A percentile compares a stretch with the other conserved stretches of the same genome.
Evolutionary conservation across 2,888 invertebrate genomes (phyloP).

Genomic region (Sympetrum striolatum): DNA sequence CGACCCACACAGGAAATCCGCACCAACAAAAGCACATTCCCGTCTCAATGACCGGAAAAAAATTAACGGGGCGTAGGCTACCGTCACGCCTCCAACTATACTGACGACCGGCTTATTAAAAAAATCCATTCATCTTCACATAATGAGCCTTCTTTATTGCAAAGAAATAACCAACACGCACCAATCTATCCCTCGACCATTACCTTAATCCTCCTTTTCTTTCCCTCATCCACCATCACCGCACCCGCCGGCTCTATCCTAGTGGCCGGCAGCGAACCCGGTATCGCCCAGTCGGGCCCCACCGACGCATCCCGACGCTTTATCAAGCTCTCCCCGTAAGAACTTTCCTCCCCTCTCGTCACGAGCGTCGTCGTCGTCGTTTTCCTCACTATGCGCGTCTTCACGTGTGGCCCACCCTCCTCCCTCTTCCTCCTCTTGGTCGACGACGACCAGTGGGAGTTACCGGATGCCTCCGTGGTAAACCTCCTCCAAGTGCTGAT

Average conservation of each 20-base stretch:
- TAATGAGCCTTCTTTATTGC: neutral
- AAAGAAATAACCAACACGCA: neutral
- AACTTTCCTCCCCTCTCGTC: constrained; percentile 84
- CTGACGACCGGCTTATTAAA: neutral
- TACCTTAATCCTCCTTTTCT: neutral
- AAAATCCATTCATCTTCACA: neutral
- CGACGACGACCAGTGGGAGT: constrained; percentile 61
- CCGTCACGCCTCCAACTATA: neutral
- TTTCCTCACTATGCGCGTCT: constrained; percentile 84
- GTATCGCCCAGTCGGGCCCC: constrained; percentile 3
- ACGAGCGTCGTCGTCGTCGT: constrained; percentile 74
- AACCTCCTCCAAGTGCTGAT: constrained; percentile 82
- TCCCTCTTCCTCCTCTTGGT: constrained; percentile 81
- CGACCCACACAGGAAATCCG: neutral
- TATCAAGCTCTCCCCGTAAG: constrained; percentile 69
- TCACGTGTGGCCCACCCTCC: constrained; percentile 81
- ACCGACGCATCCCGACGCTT: constrained; percentile 24
- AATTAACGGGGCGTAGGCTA: neutral
- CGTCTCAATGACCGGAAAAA: neutral
- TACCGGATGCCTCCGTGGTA: constrained; percentile 82
- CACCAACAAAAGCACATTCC: neutral
- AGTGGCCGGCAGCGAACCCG: neutral
- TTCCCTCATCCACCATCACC: neutral
- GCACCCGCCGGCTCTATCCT: neutral
- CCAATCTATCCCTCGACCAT: neutral